Base-by-base conservation (phyloP, 2,888 invertebrate genomes). In the Steinernema carpocapsae region DNA sequence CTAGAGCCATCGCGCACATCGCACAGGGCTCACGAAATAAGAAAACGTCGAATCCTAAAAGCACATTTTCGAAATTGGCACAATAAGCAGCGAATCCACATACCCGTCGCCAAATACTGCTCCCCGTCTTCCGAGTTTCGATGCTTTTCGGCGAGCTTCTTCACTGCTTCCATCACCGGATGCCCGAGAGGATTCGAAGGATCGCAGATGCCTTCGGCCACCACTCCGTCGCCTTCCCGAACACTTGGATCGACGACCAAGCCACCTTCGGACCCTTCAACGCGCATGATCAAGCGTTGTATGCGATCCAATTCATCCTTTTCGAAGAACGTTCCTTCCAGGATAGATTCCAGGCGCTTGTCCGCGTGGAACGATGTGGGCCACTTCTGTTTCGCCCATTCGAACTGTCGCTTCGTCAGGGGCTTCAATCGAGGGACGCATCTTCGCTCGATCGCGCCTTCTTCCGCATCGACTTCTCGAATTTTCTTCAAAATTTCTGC, bases 1-100 rank as follows among this genome's bases (percentile, higher is more conserved):
- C 76, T 52, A 80, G 72, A 24, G 78, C 80, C 80, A 80, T 80
- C 24, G 80, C 80, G 56, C 79, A 79, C 79, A 79, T 79, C 45
- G 77, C 77, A 70, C 79, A 79, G 12, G 79, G 79, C 70, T 79
- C 79, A 37, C 72, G 45, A 12, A 48, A 46, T 17, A 79, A 43
- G 70, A 79, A 71, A 1, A 76, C 77, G 70, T 79, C 78, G n/a
- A 52, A 76, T n/a, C 76, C 76, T 76, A 51, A 32, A 48, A 19
- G 24, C 37, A 37, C 37, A 37, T 37, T 37, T n/a, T 56, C 0
- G n/a, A 32, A 14, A 72, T 52, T 45, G 10, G 22, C 64, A 71
- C 43, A 32, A 56, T 17, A 10, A 19, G 17, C 12, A 6, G 43
- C 22, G 14, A 24, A 24, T 4, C 48, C 17, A 24, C 29, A 19